A percentile compares a stretch with the other conserved stretches of the same genome.
phyloP scores from a whole-genome alignment of 1,140 invertebrate genomes.

The Nymphalis io region DNA sequence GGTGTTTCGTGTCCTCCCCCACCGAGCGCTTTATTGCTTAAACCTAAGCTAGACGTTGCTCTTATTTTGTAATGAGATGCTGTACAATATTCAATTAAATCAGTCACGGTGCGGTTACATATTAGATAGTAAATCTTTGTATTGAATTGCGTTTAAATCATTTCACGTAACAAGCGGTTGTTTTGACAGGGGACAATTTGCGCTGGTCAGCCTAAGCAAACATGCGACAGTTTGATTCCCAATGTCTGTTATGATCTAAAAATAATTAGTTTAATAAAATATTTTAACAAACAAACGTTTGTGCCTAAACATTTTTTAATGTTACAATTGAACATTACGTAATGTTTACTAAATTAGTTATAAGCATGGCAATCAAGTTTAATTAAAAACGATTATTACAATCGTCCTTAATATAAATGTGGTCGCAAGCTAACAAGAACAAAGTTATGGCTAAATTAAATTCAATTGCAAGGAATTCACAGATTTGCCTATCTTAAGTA shows the following conservation, averaged over 20 bases:
- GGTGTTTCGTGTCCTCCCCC: conserved; percentile 61
- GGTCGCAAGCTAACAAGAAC: conserved; percentile 6
- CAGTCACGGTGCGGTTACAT: conserved; percentile 32
- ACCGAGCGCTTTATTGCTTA: conserved; percentile 51
- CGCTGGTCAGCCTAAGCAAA: no score
- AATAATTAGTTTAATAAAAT: no score
- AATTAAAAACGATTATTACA: conserved; percentile 5
- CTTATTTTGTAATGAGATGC: conserved; percentile 59
- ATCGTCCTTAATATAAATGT: conserved; percentile 17
- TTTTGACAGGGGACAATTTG: conserved; percentile 1
- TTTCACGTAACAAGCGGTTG: conserved; percentile 30
- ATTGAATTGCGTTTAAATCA: conserved; percentile 39
- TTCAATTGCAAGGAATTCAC: conserved; percentile 27
- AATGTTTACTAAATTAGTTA: no score
- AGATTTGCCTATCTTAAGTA: conserved; percentile 25
- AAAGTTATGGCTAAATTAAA: conserved; percentile 31
- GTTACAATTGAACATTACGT: no score
- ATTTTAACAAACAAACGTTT: no score
- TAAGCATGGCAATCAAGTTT: background rate
- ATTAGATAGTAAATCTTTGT: conserved; percentile 33
- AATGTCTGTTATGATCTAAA: no score
- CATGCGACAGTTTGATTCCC: no score
- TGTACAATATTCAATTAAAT: conserved; percentile 44
- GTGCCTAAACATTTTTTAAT: no score
- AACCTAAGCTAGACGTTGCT: conserved; percentile 49